phyloP scores from a whole-genome alignment of 1,140 invertebrate genomes.

The Pygmarrhopalites habei region DNA sequence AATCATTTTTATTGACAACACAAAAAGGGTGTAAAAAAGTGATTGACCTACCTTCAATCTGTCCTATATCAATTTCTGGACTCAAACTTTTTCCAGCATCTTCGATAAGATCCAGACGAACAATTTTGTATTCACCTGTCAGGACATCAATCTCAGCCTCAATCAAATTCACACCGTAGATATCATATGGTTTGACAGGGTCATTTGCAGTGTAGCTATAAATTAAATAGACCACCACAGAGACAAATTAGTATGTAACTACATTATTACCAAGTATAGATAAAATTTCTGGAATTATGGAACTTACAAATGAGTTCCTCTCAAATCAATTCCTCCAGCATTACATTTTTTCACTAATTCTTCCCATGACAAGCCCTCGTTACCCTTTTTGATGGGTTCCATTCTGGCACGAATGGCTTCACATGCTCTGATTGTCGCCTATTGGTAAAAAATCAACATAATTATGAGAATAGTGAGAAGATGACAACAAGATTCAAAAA shows the following conservation, averaged over 20 bases:
- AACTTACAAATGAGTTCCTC: constrained; percentile 48
- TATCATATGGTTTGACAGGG: constrained; percentile 51
- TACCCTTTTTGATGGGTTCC: constrained; percentile 43
- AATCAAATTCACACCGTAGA: constrained; percentile 55
- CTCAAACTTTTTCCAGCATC: constrained; percentile 67
- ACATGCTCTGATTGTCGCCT: constrained; percentile 11
- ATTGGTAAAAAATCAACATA: not conserved
- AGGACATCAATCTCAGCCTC: constrained; percentile 70
- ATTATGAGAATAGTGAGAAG: no score
- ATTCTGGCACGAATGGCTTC: constrained; percentile 10
- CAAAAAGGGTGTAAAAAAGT: no score
- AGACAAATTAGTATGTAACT: constrained; percentile 34
- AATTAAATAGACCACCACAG: not conserved
- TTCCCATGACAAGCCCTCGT: constrained; percentile 31
- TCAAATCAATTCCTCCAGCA: constrained; percentile 54
- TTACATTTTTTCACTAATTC: constrained; percentile 45
- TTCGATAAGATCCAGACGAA: constrained; percentile 41
- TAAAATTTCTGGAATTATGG: constrained; percentile 54
- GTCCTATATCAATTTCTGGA: constrained; percentile 73
- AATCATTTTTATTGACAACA: no score
- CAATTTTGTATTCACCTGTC: constrained; percentile 52
- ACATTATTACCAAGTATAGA: constrained; percentile 47
- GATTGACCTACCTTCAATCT: constrained; percentile 81
- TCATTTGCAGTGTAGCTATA: constrained; percentile 38
- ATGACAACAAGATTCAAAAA: no score